These are phyloP conservation scores for Mormoops blainvillei DNA, from an alignment of 2,113 vertebrate species.

Conservation along the genomic window DNA sequence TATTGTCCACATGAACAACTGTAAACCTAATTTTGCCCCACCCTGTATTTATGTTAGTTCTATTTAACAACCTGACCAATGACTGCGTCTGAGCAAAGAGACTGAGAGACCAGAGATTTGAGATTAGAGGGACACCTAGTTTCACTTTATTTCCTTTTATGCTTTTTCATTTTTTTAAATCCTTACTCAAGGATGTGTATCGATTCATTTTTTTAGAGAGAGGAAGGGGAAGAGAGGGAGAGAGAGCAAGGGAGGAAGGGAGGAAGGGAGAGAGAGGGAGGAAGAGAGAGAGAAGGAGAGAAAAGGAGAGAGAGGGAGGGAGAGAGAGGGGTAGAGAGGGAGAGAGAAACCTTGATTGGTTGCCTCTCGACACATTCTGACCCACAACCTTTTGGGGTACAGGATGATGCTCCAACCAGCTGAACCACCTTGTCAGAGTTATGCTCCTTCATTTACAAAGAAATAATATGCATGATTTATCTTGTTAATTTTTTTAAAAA, in stretches of 20 bases:
- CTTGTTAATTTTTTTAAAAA: background rate
- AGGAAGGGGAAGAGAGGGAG: too few species aligned
- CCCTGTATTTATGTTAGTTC: background rate
- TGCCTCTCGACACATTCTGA: too few species aligned
- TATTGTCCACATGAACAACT: background rate
- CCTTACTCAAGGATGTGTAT: too few species aligned
- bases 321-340: too few species aligned
- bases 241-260: too few species aligned
- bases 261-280: too few species aligned
- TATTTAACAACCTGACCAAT: background rate
- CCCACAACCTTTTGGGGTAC: too few species aligned
- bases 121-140: background rate
- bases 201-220: too few species aligned
- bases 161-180: background rate
- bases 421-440: background rate
- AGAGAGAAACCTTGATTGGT: too few species aligned
- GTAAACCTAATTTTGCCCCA: background rate
- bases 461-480: background rate
- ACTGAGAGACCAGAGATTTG: background rate
- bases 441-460: background rate
- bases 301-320: too few species aligned
- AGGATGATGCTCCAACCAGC: too few species aligned
- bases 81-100: background rate
- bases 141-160: background rate
- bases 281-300: too few species aligned